Base-by-base conservation (phyloP, 2,888 invertebrate genomes). In the Chydorus sphaericus region DNA sequence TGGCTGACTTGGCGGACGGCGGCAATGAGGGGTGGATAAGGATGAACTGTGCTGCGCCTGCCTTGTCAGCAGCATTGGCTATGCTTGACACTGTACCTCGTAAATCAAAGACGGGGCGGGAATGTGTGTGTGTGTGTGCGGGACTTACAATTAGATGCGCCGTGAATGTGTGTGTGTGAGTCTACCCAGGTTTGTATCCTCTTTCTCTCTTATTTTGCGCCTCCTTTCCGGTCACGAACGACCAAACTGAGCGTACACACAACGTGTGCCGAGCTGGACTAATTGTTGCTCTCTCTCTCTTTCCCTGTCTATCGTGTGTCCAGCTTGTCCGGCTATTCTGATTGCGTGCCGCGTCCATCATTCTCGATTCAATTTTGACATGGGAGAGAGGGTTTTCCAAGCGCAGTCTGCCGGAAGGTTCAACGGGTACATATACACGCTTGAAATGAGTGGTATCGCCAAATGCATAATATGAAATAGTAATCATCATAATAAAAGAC, bases 21-120 rank as follows among this genome's bases (percentile, higher is more conserved):
- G n/a, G n/a, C n/a, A n/a, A n/a, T n/a, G n/a, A n/a, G n/a, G n/a
- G n/a, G n/a, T n/a, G n/a, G n/a, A n/a, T n/a, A n/a, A n/a, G n/a
- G n/a, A n/a, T n/a, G n/a, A n/a, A n/a, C n/a, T 23, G 26, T 6
- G 6, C 39, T 23, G 39, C 20, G 23, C 39, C 18, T 39, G 39
- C 20, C 16, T 39, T 39, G 39, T 39, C 39, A 39, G 39, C 39
- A 33, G 33, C 33, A 33, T 33, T 33, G 33, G 33, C 33, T 14
- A 33, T 33, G 33, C 33, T 33, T 33, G 33, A 33, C 33, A 44
- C 44, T 26, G 44, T 44, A 28, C 28, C 44, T 26, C 44, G 44
- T 44, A 44, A 44, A 44, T 44, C 44, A 44, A 26, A n/a, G n/a
- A n/a, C n/a, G 44, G 28, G 44, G 44, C 44, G 44, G 26, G 28